Percentiles rank a stretch among this genome's conserved stretches.
These are phyloP conservation scores for Petrosia ficiformis DNA, from an alignment of 37 sponge, comb jelly and placozoan genomes.

Conservation along the genomic window DNA sequence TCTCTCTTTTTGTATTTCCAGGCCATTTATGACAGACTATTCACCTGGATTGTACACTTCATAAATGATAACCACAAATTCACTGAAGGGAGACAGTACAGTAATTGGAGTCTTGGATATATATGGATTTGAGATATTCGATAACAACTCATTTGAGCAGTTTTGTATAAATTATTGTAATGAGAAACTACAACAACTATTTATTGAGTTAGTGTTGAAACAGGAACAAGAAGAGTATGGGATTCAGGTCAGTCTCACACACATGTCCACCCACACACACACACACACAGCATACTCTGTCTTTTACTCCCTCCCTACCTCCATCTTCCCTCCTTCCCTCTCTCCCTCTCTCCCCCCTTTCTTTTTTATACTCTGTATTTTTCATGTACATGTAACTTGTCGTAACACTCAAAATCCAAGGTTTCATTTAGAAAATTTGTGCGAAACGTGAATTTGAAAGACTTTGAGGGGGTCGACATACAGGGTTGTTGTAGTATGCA, in stretches of 20 bases:
- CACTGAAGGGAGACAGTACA: slow-evolving; percentile 9
- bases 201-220: slow-evolving; percentile 74
- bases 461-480: too few species aligned
- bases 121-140: slow-evolving; percentile 84
- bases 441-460: too few species aligned
- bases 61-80: slow-evolving; percentile 49
- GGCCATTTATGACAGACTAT: slow-evolving; percentile 79
- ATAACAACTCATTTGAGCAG: slow-evolving; percentile 94
- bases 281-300: neutral
- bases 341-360: too few species aligned
- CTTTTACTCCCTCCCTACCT: slow-evolving; percentile 10
- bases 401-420: too few species aligned
- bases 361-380: neutral
- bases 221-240: slow-evolving; percentile 87
- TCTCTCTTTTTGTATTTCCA: neutral
- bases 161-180: slow-evolving; percentile 99
- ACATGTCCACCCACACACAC: slow-evolving; percentile 51
- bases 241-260: slow-evolving; percentile 65
- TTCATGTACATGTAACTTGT: too few species aligned
- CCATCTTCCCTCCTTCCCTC: too few species aligned
- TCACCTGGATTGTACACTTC: slow-evolving; percentile 68
- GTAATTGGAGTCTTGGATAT: slow-evolving; percentile 87
- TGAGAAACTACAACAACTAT: slow-evolving; percentile 98
- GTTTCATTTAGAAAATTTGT: too few species aligned
- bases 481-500: too few species aligned